Conservation (phyloP, 2,888 invertebrate species). For the Mythimna lalbum region DNA sequence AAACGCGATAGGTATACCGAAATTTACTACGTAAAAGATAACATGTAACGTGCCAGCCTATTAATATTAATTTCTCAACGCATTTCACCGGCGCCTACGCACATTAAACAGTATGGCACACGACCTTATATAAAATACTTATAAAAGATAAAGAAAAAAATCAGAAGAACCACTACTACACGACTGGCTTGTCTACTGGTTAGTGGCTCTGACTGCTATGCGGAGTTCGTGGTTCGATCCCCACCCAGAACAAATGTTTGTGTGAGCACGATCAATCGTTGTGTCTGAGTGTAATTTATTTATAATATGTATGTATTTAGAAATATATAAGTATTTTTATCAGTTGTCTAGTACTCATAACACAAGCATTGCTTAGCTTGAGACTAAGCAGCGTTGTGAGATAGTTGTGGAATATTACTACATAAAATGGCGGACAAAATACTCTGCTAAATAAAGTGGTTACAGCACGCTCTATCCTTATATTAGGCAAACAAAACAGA, state of each 20-base stretch:
- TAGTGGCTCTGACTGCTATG: too few relatives aligned
- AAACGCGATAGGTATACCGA: constrained; percentile 53
- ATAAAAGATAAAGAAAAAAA: constrained; percentile 5
- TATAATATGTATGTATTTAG: too few relatives aligned
- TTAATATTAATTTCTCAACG: constrained; percentile 65
- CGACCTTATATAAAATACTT: constrained; percentile 56
- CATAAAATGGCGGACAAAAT: neutral
- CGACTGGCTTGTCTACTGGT: too few relatives aligned
- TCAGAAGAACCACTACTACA: constrained; percentile 40
- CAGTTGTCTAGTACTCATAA: too few relatives aligned
- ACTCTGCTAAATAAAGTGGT: neutral
- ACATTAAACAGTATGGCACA: constrained; percentile 54
- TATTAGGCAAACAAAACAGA: neutral
- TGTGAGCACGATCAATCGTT: too few relatives aligned
- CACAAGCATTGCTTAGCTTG: too few relatives aligned
- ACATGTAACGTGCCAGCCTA: constrained; percentile 52
- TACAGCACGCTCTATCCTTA: neutral
- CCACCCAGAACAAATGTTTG: too few relatives aligned
- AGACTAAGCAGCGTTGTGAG: too few relatives aligned
- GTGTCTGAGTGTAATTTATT: too few relatives aligned
- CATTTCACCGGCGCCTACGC: constrained; percentile 65
- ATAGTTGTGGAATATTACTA: too few relatives aligned
- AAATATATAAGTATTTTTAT: too few relatives aligned
- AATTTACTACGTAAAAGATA: constrained; percentile 59
- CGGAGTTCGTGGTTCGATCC: too few relatives aligned